Evolutionary conservation across 2,113 vertebrate species (phyloP), one percentile per base, ranked within the genome.

Genomic region (Nansenia antarctica): DNA sequence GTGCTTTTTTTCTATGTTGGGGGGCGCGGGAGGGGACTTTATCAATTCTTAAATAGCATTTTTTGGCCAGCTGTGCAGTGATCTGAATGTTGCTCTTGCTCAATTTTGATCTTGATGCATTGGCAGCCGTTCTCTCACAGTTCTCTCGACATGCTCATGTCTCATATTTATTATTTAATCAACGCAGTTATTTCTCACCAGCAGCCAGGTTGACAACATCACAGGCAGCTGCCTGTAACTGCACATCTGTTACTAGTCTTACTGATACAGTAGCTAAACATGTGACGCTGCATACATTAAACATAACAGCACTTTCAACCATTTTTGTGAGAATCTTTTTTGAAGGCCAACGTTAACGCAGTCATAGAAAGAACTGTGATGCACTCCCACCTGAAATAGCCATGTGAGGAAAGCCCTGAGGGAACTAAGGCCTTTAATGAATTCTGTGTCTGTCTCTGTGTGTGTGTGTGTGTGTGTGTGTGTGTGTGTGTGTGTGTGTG

Each of bases 301-400:
- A 24, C 24, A 22, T 55, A 22, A 24, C 53, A 26, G 53, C 86
- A 88, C 80, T 83, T 82, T 87, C 76, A 70, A 80, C 65, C 76
- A 70, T 82, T 80, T 86, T 76, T 53, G 72, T 82, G 79, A 72
- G 72, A 69, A 82, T 75, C 85, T 72, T 85, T 85, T 85, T 81
- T 89, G 82, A 86, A 90, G 85, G 83, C 82, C 86, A 85, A 89
- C 87, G 87, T 87, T 87, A 89, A 89, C 87, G 86, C 75, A 85
- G 80, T 87, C 82, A 81, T 78, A 84, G 79, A 84, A 79, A 81
- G 74, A 79, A 81, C 81, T 84, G 75, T 82, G 77, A 81, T 87
- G 76, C 80, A 87, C 82, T 85, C 83, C 82, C 78, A 87, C 79
- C 58, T 88, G 80, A 82, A 86, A 74, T 79, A 81, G 79, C 82